These are phyloP conservation scores for Chloebia gouldiae DNA, from an alignment of 2,113 vertebrate genomes.

Conservation along the genomic window DNA sequence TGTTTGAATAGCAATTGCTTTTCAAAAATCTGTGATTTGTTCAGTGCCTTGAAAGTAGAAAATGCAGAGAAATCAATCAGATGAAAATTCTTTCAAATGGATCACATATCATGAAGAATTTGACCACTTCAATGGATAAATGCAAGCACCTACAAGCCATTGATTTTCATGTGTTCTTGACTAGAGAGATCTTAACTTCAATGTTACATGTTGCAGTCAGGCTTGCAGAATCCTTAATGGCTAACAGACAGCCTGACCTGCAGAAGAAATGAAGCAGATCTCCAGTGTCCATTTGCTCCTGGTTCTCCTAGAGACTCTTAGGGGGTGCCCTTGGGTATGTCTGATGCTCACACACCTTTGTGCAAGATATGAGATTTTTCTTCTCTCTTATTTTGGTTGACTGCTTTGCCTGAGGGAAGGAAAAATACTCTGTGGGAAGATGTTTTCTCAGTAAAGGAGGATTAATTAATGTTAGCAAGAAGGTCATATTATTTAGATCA, in stretches of 20 bases:
- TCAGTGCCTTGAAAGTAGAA: not conserved
- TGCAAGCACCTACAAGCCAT: not conserved
- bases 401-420: conserved; percentile 27
- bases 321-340: not conserved
- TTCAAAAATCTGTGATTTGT: not conserved
- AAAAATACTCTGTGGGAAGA: not conserved
- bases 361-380: not conserved
- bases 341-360: not conserved
- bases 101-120: not conserved
- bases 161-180: not conserved
- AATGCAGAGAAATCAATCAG: not conserved
- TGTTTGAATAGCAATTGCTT: not conserved
- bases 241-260: not conserved
- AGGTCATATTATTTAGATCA: conserved; percentile 26
- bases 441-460: not conserved
- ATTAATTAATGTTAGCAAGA: conserved; percentile 44
- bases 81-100: not conserved
- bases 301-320: not conserved
- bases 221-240: not conserved
- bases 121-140: not conserved
- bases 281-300: not conserved
- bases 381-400: not conserved
- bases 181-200: not conserved
- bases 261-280: not conserved
- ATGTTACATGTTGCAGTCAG: not conserved